Evolutionary conservation across 2,113 vertebrate genomes (phyloP).

Genomic region (Gallinago media): DNA sequence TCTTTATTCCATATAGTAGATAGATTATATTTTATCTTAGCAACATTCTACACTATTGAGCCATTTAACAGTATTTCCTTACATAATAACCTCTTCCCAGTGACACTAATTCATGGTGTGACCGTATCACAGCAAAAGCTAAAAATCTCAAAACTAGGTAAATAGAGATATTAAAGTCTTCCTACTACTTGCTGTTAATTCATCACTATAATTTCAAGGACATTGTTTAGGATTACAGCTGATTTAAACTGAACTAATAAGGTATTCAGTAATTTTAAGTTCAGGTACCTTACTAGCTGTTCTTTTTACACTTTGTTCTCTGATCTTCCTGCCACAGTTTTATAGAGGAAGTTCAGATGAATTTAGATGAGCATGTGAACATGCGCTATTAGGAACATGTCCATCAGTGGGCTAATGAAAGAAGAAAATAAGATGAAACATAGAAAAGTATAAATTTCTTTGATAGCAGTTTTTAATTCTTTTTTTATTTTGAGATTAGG

Average conservation of each 20-base stretch:
- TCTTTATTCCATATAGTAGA: neutral
- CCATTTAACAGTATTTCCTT: neutral
- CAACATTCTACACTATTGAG: neutral
- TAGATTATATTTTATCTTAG: neutral
- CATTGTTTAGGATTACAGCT: neutral
- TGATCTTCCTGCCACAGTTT: neutral
- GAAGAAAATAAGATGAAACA: neutral
- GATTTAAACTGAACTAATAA: neutral
- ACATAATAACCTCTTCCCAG: neutral
- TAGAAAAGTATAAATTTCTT: neutral
- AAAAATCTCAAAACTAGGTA: neutral
- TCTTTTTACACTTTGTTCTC: neutral
- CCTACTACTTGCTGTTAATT: neutral
- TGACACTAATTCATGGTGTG: neutral
- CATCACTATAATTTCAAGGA: neutral
- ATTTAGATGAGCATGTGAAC: neutral
- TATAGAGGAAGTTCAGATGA: neutral
- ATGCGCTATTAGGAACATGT: neutral
- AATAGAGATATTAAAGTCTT: neutral
- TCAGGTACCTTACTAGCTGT: neutral
- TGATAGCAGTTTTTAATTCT: rapidly evolving
- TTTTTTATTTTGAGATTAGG: neutral
- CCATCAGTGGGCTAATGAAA: neutral
- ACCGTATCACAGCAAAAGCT: neutral
- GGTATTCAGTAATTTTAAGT: neutral